A percentile compares a stretch with the other conserved stretches of the same genome.
Evolutionary conservation across 1,140 invertebrate genomes (phyloP).

Genomic region (Limonius californicus): DNA sequence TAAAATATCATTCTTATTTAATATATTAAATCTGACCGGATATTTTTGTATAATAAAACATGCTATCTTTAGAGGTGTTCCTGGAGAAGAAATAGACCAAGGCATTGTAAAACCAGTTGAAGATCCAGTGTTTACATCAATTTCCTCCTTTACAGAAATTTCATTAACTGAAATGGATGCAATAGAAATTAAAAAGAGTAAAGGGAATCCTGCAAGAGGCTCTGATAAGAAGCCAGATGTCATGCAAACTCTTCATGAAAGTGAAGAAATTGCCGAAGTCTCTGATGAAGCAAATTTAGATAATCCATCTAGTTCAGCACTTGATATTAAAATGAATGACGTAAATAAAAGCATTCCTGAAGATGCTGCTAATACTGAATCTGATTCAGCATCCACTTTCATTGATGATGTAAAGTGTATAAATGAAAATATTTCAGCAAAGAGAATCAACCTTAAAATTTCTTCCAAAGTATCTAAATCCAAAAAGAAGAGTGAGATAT

Average conservation of each 20-base stretch:
- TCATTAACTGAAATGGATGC: conserved; percentile 39
- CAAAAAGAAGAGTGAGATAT: neutral
- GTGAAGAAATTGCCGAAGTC: neutral
- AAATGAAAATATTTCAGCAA: neutral
- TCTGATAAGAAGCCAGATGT: neutral
- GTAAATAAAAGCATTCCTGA: no score
- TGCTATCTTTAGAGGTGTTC: conserved; percentile 32
- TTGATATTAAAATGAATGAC: no score
- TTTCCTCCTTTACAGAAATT: conserved; percentile 37
- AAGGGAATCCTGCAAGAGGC: neutral
- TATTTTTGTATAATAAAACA: neutral
- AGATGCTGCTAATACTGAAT: conserved; percentile 13
- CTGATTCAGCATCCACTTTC: neutral
- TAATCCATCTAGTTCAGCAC: no score
- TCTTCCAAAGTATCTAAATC: neutral
- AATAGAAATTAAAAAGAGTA: neutral
- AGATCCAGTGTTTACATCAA: conserved; percentile 35
- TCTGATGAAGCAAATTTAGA: no score
- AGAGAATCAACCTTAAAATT: neutral
- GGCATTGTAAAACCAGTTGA: conserved; percentile 32
- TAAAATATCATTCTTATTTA: neutral
- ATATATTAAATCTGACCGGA: neutral
- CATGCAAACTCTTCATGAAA: neutral
- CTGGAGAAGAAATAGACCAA: conserved; percentile 48
- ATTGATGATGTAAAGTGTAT: neutral